Base-by-base conservation (phyloP, 1,140 invertebrate genomes). In the Platyscapa corneri region DNA sequence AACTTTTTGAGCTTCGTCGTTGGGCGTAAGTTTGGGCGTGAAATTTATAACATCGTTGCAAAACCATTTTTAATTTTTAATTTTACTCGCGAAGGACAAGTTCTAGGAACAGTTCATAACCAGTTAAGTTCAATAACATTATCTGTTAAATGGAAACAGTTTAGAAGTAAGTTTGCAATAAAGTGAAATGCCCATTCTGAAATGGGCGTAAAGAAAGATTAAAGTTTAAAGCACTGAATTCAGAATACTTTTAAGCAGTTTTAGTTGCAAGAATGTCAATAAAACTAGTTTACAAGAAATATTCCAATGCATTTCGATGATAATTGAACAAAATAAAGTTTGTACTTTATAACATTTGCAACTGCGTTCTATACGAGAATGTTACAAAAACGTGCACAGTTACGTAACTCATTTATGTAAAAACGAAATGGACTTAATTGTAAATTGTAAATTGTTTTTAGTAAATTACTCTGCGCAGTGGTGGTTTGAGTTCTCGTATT, bases 251-350 rank as follows among this genome's bases (percentile, higher is more conserved):
- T 34, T 72, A 20, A 20, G 23, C 0, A 23, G 5, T 72, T 72
- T 72, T 72, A 72, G 3, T 27, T 37, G 23, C 37, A 7, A 10
- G 37, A 72, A 27, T 72, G 34, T 37, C 34, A 72, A 39, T 34
- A 72, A 72, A 72, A 72, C 37, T 72, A 39, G 70, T 72, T 39
- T 39, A 20, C 7, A 72, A 3, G 34, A 39, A 27, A 39, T 39
- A 72, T 72, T 39, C 20, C 27, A 72, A 6, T 39, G 10, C 0
- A 72, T 39, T 39, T 72, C 34, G 39, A 72, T 72, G 70, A 72
- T 72, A 42, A 74, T 42, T 27, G 23, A 74, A 74, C 20, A 74
- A 74, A 74, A 74, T 42, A 74, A 74, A 74, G 37, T 74, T 8
- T 42, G 10, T 14, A 42, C 14, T 42, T 74, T 39, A 74, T 72